Base-by-base conservation (phyloP, 2,113 vertebrate species). In the Hystrix cristata region DNA sequence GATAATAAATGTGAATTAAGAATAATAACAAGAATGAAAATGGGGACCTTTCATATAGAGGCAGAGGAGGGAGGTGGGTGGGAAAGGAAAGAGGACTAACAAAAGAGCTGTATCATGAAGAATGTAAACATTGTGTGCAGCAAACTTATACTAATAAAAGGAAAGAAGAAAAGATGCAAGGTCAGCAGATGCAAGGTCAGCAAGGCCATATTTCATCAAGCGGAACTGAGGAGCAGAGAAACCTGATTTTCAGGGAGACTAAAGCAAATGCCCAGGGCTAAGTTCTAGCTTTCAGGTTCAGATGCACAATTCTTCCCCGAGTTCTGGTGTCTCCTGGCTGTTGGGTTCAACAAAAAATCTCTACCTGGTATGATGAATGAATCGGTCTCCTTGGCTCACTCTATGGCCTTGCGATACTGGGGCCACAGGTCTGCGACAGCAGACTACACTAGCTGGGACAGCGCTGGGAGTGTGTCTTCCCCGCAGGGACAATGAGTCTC, bases 311-410 rank as follows among this genome's bases (percentile, higher is more conserved):
- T 82, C n/a, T 88, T 93, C n/a, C 78, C 72, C 43, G 90, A 71
- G 11, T 71, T n/a, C 25, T 87, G 19, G 19, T 92, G 43, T 46
- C 53, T 95, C 59, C 18, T 57, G 60, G 16, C 9, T 86, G 34
- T 89, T 53, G n/a, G 19, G 74, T 72, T 93, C 62, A 86, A 80
- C 62, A 80, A 79, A 79, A 80, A 13, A 82, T 55, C 86, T 46
- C 53, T 29, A 1, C 31, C 55, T 25, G 4, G 81, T 83, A 48
- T 23, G 64, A 43, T 62, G 64, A 38, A 94, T 65, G 60, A 51
- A n/a, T 15, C 15, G 31, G 4, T 51, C 89, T 34, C 69, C 86
- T 86, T 57, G 71, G 31, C 19, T 92, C 19, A 10, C 62, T 80
- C 76, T 0, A 23, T 81, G 21, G 53, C 65, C 31, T 82, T 69